Base-by-base conservation (phyloP, 92 coral and sea anemone species). In the Zoanthus sansibaricus region DNA sequence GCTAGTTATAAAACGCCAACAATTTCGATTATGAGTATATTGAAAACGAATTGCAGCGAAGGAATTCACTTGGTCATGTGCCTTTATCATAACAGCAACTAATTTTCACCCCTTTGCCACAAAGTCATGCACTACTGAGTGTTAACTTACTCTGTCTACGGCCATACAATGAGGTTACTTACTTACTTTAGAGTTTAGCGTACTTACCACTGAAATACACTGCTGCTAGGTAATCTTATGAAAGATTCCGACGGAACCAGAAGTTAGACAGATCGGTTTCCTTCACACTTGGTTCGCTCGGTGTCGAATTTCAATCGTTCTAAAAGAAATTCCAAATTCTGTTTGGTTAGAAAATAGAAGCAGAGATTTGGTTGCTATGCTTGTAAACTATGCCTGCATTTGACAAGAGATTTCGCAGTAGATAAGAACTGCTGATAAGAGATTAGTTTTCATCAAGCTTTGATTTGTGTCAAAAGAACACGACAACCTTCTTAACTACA, bases 391-490 rank as follows among this genome's bases (percentile, higher is more conserved):
- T 56, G 48, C 72, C 37, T 1, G 37, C 70, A 9, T 78, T 78
- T 31, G 5, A 77, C 82, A 77, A 17, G 82, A 77, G 59, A 33
- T 25, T 25, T 54, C 25, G 82, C 5, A 33, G 30, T 25, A 8
- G 9, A 9, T n/a, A 37, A 8, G 10, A 6, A 73, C 16, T 30
- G 59, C 5, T 14, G 56, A n/a, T 46, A n/a, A 13, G 56, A n/a
- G 17, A 78, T 56, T 78, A 56, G 37, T 78, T 78, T 78, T 59
- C 83, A 59, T 56, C 83, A 59, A 31, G 52, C 1, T 78, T 56
- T 78, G 83, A 78, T 59, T 78, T 78, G 72, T 78, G 83, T 78
- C 83, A 78, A 59, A 78, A 70, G 42, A 77, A 59, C 71, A 78
- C n/a, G 70, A 37, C 56, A 21, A 6, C 5, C 52, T 56, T 14